A percentile compares a stretch with the other conserved stretches of the same genome.
phyloP scores from a whole-genome alignment of 2,888 invertebrate species.

The Drosophila nr. perissopoda region DNA sequence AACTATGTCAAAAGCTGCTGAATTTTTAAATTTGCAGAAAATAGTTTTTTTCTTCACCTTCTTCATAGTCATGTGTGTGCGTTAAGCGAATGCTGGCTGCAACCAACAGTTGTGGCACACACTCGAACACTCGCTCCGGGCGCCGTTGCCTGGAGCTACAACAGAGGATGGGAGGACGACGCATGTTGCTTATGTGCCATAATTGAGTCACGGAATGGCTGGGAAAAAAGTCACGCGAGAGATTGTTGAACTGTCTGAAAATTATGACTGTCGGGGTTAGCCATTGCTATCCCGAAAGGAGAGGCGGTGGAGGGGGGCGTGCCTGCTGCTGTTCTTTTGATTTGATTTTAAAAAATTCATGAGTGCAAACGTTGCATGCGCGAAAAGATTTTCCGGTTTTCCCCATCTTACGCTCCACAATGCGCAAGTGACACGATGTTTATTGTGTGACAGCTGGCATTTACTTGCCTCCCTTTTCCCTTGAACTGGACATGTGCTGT shows the following conservation, averaged over 20 bases:
- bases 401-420: neutral
- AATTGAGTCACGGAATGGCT: conserved; percentile 69
- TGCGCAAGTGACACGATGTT: conserved; percentile 38
- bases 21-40: conserved; percentile 58
- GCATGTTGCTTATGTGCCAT: conserved; percentile 54
- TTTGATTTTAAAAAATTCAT: conserved; percentile 75
- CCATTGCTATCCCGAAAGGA: conserved; percentile 5
- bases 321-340: conserved; percentile 50
- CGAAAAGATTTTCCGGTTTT: conserved; percentile 40
- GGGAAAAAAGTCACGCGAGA: conserved; percentile 69
- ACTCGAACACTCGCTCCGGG: neutral
- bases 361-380: conserved; percentile 53
- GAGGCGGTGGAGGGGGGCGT: conserved; percentile 12
- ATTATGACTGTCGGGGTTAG: conserved; percentile 62
- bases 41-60: conserved; percentile 23
- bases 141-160: conserved; percentile 19
- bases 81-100: neutral
- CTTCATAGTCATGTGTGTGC: conserved; percentile 44
- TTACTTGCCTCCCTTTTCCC: conserved; percentile 6
- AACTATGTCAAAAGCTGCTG: conserved; percentile 41
- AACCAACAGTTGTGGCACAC: neutral
- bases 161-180: conserved; percentile 24
- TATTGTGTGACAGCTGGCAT: conserved; percentile 26
- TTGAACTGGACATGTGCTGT: conserved; percentile 7
- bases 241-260: conserved; percentile 70